A percentile compares a stretch with the other conserved stretches of the same genome.
phyloP scores from a whole-genome alignment of 35 echinoderm and acorn worm species.

The Anneissia japonica region DNA sequence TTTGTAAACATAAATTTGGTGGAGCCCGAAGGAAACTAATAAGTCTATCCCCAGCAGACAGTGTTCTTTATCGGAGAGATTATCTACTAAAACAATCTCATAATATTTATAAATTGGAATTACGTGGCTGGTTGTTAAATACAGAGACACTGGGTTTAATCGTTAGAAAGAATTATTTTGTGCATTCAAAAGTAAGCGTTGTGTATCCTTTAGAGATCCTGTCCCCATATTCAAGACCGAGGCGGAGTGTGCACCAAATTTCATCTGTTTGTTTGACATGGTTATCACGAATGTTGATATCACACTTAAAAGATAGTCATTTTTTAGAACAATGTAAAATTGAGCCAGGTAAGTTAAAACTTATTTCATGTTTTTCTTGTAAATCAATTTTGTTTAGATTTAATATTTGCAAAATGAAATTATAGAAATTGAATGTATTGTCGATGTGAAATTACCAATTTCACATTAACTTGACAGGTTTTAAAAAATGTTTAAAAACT shows the following conservation, averaged over 20 bases:
- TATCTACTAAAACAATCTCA: background rate
- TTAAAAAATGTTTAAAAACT: too few species aligned
- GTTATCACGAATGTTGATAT: background rate
- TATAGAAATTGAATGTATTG: too few species aligned
- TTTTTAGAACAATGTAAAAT: background rate
- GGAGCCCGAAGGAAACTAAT: background rate
- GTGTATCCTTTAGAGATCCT: background rate
- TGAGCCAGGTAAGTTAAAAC: background rate
- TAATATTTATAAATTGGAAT: background rate
- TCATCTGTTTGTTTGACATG: background rate
- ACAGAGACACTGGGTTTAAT: background rate
- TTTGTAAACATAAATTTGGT: background rate
- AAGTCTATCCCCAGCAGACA: background rate
- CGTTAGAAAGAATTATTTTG: background rate
- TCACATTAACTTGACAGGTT: too few species aligned
- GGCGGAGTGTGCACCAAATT: background rate
- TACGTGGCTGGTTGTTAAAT: background rate
- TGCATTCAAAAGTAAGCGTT: background rate
- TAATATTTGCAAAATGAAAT: too few species aligned
- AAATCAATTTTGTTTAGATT: too few species aligned
- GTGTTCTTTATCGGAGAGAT: background rate
- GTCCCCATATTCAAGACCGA: background rate
- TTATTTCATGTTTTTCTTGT: too few species aligned
- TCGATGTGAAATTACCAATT: too few species aligned
- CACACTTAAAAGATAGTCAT: background rate